A percentile compares a stretch with the other conserved stretches of the same genome.
Conservation (phyloP, 2,113 vertebrate species). For the Gymnarchus niloticus region DNA sequence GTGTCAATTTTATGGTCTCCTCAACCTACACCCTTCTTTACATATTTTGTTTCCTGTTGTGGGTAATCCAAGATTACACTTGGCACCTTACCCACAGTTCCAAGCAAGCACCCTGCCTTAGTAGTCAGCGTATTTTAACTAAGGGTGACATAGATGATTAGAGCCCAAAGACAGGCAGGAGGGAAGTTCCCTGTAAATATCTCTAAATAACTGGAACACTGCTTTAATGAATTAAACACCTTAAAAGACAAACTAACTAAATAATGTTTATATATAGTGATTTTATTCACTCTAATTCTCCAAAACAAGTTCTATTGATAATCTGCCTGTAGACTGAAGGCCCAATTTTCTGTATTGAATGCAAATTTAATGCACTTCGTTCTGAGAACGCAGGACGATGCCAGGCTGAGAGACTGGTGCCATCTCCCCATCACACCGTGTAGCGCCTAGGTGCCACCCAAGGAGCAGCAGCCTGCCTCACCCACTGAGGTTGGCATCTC, state of each 20-base stretch:
- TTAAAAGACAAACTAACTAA: not conserved
- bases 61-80: not conserved
- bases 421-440: no score
- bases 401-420: no score
- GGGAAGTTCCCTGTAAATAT: not conserved
- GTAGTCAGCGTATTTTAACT: not conserved
- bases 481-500: conserved; percentile 63
- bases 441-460: no score
- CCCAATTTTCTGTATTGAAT: not conserved
- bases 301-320: not conserved
- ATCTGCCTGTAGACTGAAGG: not conserved
- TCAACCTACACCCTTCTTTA: not conserved
- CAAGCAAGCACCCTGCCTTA: not conserved
- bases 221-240: not conserved
- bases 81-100: not conserved
- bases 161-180: not conserved
- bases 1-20: not conserved
- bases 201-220: not conserved
- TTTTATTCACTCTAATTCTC: not conserved
- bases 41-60: not conserved
- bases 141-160: not conserved
- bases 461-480: not conserved
- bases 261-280: not conserved
- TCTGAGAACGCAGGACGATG: not conserved
- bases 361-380: not conserved